phyloP scores from a whole-genome alignment of 2,113 vertebrate species.

The Ptychochromis oligacanthus region DNA sequence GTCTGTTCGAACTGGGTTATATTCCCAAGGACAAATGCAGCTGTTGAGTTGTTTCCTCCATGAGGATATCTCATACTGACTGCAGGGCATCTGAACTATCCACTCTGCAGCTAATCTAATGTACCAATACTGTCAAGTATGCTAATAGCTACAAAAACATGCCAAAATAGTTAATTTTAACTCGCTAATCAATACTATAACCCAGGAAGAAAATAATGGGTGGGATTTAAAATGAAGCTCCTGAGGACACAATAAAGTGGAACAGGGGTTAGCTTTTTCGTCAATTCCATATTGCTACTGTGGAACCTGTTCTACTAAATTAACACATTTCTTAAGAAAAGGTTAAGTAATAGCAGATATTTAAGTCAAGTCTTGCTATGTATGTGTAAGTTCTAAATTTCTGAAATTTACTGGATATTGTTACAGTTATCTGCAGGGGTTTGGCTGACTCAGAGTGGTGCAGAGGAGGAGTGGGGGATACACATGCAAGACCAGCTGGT shows the following conservation, averaged over 20 bases:
- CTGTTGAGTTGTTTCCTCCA: conserved; percentile 61
- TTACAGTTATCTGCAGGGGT: neutral
- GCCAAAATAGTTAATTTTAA: conserved; percentile 40
- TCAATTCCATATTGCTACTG: neutral
- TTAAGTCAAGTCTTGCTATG: neutral
- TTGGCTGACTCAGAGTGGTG: neutral
- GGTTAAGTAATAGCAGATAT: conserved; percentile 17
- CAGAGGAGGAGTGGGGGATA: neutral
- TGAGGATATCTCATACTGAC: conserved; percentile 58
- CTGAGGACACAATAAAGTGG: neutral
- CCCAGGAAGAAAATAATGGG: conserved; percentile 19
- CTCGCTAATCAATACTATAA: conserved; percentile 52
- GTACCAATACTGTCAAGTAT: conserved; percentile 44
- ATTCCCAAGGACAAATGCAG: conserved; percentile 63
- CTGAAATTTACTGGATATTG: neutral
- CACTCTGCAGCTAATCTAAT: conserved; percentile 67
- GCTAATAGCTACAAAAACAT: conserved; percentile 56
- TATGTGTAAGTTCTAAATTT: too few relatives aligned
- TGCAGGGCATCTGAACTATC: conserved; percentile 62
- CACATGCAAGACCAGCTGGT: neutral
- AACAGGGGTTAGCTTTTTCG: neutral
- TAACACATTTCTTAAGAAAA: neutral
- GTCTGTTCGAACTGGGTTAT: conserved; percentile 24
- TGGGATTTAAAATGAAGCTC: conserved; percentile 29
- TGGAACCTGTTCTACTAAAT: neutral